Evolutionary conservation across 2,888 invertebrate genomes (phyloP).

Genomic region (Smittia sp.): DNA sequence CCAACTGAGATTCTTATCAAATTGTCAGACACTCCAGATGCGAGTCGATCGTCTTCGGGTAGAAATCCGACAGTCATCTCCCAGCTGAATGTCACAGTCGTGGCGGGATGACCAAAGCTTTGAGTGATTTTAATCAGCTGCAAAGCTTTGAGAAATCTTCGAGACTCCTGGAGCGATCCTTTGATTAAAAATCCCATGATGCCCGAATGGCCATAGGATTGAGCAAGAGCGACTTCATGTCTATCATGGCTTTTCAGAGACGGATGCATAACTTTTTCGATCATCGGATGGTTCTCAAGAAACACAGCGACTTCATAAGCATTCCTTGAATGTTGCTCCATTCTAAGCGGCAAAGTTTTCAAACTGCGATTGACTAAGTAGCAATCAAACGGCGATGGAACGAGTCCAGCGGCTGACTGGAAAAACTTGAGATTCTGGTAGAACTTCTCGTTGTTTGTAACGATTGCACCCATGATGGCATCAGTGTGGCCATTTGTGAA

Average conservation of each 20-base stretch:
- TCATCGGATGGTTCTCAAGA: conserved; percentile 59
- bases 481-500: conserved; percentile 47
- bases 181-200: conserved; percentile 66
- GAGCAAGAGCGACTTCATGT: conserved; percentile 59
- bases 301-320: conserved; percentile 64
- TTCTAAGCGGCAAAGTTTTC: conserved; percentile 71
- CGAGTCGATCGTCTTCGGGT: conserved; percentile 56
- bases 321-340: conserved; percentile 67
- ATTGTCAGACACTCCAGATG: conserved; percentile 61
- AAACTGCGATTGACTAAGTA: conserved; percentile 69
- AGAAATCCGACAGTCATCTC: conserved; percentile 69
- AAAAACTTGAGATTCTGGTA: conserved; percentile 58
- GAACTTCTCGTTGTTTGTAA: conserved; percentile 47
- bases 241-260: conserved; percentile 64
- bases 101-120: conserved; percentile 68
- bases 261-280: conserved; percentile 60
- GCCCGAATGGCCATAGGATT: conserved; percentile 63
- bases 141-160: conserved; percentile 56
- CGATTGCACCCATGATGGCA: conserved; percentile 45
- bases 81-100: conserved; percentile 62
- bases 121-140: conserved; percentile 64
- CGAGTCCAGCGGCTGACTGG: conserved; percentile 58
- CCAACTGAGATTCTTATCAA: conserved; percentile 65
- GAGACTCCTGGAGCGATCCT: conserved; percentile 55
- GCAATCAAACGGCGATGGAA: conserved; percentile 81